Percentiles rank a stretch among this genome's conserved stretches.
Conservation (phyloP, 2,797 vertebrate genomes). For the Ammospiza maritima region DNA sequence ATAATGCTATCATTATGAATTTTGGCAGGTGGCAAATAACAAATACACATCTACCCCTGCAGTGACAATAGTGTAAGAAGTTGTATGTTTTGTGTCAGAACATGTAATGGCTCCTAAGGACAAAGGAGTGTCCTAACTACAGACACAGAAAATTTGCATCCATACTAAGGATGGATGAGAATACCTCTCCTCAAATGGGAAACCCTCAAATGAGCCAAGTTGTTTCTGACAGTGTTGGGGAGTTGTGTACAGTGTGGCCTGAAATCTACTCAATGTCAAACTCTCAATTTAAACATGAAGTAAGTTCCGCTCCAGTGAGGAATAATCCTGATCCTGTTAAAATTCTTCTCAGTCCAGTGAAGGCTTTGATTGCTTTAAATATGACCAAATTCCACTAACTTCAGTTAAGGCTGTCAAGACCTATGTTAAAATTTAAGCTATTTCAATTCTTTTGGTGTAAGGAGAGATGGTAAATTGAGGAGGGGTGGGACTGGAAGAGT, state of each 20-base stretch:
- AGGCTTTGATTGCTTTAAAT: slow-evolving; percentile 36
- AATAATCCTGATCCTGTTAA: slow-evolving; percentile 10
- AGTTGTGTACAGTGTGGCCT: not conserved
- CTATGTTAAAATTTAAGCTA: not conserved
- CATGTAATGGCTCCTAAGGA: not conserved
- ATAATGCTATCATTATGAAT: not conserved
- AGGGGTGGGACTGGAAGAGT: not conserved
- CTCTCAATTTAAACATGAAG: slow-evolving; percentile 1
- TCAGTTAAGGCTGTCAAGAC: not conserved
- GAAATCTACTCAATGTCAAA: not conserved
- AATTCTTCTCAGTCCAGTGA: not conserved
- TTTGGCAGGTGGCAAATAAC: not conserved
- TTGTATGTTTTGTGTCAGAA: not conserved
- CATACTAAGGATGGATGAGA: not conserved
- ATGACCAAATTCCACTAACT: slow-evolving; percentile 15
- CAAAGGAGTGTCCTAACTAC: not conserved
- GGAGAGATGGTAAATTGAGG: not conserved
- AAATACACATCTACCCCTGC: not conserved
- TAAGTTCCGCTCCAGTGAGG: not conserved
- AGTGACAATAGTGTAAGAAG: not conserved
- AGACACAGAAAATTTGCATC: not conserved
- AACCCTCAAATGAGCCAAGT: not conserved
- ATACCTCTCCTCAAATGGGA: not conserved
- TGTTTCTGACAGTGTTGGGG: not conserved
- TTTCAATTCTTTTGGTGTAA: not conserved